Conservation (phyloP, 2,797 vertebrate species). For the Danio aesculapii region DNA sequence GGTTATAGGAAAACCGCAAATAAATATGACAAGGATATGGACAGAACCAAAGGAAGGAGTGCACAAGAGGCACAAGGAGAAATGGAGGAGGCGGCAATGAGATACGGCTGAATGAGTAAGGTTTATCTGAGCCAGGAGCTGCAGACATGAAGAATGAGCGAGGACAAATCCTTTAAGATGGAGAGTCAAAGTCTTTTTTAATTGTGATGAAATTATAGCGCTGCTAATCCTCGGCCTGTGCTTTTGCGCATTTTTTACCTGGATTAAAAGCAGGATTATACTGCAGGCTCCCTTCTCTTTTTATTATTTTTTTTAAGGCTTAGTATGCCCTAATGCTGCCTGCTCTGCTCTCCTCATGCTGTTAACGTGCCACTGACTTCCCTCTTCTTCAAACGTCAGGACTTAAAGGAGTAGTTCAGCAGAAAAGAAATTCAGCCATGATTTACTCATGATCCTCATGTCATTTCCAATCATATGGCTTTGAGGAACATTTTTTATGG, state of each 20-base stretch:
- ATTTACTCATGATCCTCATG: neutral
- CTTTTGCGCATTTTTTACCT: constrained; percentile 79
- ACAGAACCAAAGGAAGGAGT: constrained; percentile 39
- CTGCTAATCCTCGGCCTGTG: constrained; percentile 76
- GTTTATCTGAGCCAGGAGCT: constrained; percentile 43
- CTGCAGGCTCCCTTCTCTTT: constrained; percentile 67
- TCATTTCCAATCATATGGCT: neutral
- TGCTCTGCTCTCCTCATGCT: constrained; percentile 63
- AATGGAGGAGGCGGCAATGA: constrained; percentile 56
- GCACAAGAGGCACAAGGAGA: constrained; percentile 34
- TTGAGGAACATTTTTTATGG: neutral
- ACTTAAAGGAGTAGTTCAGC: constrained; percentile 52
- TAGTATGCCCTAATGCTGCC: constrained; percentile 64
- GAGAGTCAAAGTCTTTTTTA: constrained; percentile 82
- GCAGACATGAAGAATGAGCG: constrained; percentile 51
- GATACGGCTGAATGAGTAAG: constrained; percentile 32
- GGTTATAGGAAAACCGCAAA: constrained; percentile 38
- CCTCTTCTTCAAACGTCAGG: constrained; percentile 69
- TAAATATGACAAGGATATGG: constrained; percentile 37
- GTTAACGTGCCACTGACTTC: constrained; percentile 66
- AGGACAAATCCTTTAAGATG: constrained; percentile 70
- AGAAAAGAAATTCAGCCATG: constrained; percentile 35
- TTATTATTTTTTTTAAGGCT: constrained; percentile 75
- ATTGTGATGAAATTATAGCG: constrained; percentile 84
- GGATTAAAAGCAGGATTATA: constrained; percentile 80